Evolutionary conservation across 2,888 invertebrate genomes (phyloP), one percentile per base, ranked within the genome.

Genomic region (Penaeus monodon): DNA sequence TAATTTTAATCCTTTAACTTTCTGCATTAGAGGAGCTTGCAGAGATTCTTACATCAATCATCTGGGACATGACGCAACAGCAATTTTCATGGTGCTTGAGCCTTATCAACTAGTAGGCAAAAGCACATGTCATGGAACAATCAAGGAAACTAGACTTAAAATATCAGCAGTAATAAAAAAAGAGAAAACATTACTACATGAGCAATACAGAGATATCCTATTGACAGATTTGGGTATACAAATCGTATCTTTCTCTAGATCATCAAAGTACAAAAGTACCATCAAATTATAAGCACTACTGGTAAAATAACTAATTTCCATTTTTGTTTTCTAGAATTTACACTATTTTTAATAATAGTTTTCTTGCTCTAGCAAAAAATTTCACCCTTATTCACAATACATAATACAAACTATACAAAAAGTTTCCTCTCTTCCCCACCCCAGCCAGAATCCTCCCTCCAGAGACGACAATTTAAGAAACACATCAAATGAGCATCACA

Each of bases 341-440:
- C 82, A 87, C 79, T 78, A 81, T 81, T 44, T 85, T 70, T 73
- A 85, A 85, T 86, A 74, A 86, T 87, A 87, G 77, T 82, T 57
- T 82, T 86, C 86, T 86, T 86, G 86, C 66, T 86, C 81, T 86
- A 86, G 82, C 82, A 86, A 87, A 87, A 86, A 86, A 78, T 78
- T 83, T 83, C 68, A 82, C 77, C 86, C 86, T 83, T 87, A 87
- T 87, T 87, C 86, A 87, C 86, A 87, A 87, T 87, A 83, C 83
- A 87, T 87, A 87, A 87, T 87, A 87, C 86, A 87, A 87, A 87
- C 86, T 87, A 87, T 87, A 87, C 86, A 87, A 87, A 87, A 86
- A 87, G 79, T 79, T 68, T 73, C 66, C 70, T 68, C 70, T 79
- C 29, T 78, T 78, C 78, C 57, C 73, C 38, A 68, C 57, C 83